These are phyloP conservation scores for Thunnus maccoyii DNA, from an alignment of 2,113 vertebrate genomes.

Conservation along the genomic window DNA sequence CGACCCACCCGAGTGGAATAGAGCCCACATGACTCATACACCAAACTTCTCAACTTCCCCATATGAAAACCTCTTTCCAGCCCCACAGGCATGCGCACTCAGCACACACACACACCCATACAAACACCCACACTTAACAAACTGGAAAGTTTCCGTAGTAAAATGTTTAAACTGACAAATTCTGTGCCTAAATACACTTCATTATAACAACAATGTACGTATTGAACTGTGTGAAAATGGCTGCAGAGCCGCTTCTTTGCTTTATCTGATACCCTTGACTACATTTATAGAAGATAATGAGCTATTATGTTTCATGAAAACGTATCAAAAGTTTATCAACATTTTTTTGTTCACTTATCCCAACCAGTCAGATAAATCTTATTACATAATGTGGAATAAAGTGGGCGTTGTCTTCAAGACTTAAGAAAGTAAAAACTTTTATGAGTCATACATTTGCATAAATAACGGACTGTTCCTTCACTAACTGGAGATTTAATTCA, in stretches of 20 bases:
- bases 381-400: conserved; percentile 45
- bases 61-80: conserved; percentile 43
- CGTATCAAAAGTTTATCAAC: neutral
- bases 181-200: neutral
- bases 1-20: conserved; percentile 67
- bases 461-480: conserved; percentile 58
- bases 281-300: neutral
- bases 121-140: neutral
- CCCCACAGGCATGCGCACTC: neutral
- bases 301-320: neutral
- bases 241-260: neutral
- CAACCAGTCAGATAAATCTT: neutral
- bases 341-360: neutral
- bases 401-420: conserved; percentile 65
- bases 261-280: neutral
- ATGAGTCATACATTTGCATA: conserved; percentile 71
- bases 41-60: conserved; percentile 63
- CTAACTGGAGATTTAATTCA: neutral
- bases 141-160: neutral
- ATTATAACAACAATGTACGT: neutral
- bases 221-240: neutral
- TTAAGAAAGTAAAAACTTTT: conserved; percentile 22
- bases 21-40: conserved; percentile 74
- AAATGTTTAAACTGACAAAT: neutral
- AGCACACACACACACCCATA: neutral